Conservation (phyloP, 2,888 invertebrate species). For the Teinopalpus imperialis region DNA sequence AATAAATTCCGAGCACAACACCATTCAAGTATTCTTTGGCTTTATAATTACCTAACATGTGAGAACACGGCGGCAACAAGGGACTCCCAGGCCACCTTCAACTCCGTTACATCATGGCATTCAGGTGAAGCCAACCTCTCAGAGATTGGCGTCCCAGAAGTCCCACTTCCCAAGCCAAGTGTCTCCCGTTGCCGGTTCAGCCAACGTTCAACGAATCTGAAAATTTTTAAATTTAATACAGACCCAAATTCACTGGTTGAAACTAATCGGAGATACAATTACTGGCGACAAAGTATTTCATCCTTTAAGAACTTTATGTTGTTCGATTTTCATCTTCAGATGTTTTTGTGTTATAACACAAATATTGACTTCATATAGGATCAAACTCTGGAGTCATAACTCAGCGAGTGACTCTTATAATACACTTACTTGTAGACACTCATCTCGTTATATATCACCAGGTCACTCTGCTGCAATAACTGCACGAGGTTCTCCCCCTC, state of each 20-base stretch:
- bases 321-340: too few relatives aligned
- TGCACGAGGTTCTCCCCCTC: constrained; percentile 89
- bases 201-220: constrained; percentile 89
- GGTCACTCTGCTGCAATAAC: constrained; percentile 91
- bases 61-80: constrained; percentile 89
- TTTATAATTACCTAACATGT: constrained; percentile 84
- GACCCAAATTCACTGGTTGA: too few relatives aligned
- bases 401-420: too few relatives aligned
- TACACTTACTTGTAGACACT: constrained; percentile 87
- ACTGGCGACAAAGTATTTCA: too few relatives aligned
- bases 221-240: too few relatives aligned
- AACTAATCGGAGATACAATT: too few relatives aligned
- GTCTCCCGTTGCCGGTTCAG: constrained; percentile 86
- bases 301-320: too few relatives aligned
- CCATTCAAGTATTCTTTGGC: too few relatives aligned
- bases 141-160: constrained; percentile 35
- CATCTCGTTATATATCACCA: constrained; percentile 95
- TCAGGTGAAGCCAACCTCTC: constrained; percentile 31
- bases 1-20: too few relatives aligned
- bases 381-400: too few relatives aligned
- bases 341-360: too few relatives aligned
- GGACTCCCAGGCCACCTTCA: constrained; percentile 84
- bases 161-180: constrained; percentile 27
- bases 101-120: constrained; percentile 65
- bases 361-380: too few relatives aligned